A percentile compares a stretch with the other conserved stretches of the same genome.
These are phyloP conservation scores for Chaetoderma sp. DNA, from an alignment of 2,888 invertebrate species.

Conservation along the genomic window DNA sequence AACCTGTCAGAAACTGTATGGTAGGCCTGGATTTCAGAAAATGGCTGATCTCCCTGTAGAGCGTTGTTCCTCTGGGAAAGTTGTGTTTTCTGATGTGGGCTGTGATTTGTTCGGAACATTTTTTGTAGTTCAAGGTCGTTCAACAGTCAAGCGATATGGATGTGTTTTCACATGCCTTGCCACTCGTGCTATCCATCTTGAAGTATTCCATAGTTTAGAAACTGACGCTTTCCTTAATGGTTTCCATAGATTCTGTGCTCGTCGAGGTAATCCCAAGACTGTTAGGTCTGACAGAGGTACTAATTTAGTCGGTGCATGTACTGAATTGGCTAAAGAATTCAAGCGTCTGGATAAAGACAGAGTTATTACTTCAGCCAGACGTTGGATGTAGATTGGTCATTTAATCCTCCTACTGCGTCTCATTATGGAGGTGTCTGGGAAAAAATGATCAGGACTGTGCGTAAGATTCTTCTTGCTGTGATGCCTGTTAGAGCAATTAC, in stretches of 20 bases:
- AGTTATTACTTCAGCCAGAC: too few relatives aligned
- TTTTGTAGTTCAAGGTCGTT: slow-evolving; percentile 1
- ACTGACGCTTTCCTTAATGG: slow-evolving; percentile 18
- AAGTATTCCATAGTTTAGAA: slow-evolving; percentile 2
- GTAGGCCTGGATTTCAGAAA: neutral
- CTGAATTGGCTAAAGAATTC: too few relatives aligned
- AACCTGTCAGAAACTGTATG: slow-evolving; percentile 9
- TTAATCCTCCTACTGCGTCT: too few relatives aligned
- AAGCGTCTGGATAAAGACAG: too few relatives aligned
- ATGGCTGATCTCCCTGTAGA: slow-evolving; percentile 20
- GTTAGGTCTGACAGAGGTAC: slow-evolving; percentile 21
- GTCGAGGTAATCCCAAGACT: slow-evolving; percentile 5
- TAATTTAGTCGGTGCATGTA: slow-evolving; percentile 7
- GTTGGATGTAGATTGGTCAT: too few relatives aligned
- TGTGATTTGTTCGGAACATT: slow-evolving; percentile 24
- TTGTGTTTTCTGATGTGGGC: slow-evolving; percentile 5
- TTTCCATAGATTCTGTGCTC: neutral
- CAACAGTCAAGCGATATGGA: slow-evolving; percentile 14
- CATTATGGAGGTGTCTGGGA: too few relatives aligned
- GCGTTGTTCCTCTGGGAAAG: neutral
- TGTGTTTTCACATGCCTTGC: slow-evolving; percentile 25
- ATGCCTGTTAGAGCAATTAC: too few relatives aligned
- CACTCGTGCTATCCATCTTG: slow-evolving; percentile 17
- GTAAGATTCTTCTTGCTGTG: too few relatives aligned
- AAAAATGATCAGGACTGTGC: too few relatives aligned